Evolutionary conservation across 2,888 invertebrate genomes (phyloP).

Genomic region (Neuroscelio doddi): DNA sequence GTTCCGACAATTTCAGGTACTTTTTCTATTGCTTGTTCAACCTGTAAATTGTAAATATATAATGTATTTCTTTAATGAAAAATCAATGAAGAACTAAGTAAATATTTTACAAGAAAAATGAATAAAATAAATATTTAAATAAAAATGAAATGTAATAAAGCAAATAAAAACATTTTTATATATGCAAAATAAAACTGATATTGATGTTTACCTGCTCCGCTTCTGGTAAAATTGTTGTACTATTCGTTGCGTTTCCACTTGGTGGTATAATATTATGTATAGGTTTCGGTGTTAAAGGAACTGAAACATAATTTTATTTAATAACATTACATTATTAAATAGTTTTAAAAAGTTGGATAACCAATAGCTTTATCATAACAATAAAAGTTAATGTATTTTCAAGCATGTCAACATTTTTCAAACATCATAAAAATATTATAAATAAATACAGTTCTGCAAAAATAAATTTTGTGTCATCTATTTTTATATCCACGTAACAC

Average conservation of each 20-base stretch:
- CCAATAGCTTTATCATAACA: no score
- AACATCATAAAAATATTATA: slow-evolving; percentile 2
- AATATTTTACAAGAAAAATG: background rate
- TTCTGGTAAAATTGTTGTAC: slow-evolving; percentile 60
- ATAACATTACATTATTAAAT: slow-evolving; percentile 1
- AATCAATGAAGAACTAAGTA: no score
- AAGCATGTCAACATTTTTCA: background rate
- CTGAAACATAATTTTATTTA: slow-evolving; percentile 63
- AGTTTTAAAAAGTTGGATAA: background rate
- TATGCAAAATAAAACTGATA: no score
- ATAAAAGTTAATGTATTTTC: background rate
- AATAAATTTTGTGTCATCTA: slow-evolving; percentile 7
- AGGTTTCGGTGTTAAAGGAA: slow-evolving; percentile 74
- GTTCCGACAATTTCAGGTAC: slow-evolving; percentile 65
- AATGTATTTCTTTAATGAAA: no score
- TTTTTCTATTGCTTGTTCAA: slow-evolving; percentile 56
- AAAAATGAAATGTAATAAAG: slow-evolving; percentile 10
- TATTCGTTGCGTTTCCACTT: slow-evolving; percentile 65
- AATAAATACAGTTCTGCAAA: no score
- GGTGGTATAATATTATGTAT: slow-evolving; percentile 78
- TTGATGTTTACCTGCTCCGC: slow-evolving; percentile 59
- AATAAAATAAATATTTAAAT: slow-evolving; percentile 9
- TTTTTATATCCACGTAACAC: slow-evolving; percentile 24
- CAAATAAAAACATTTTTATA: no score
- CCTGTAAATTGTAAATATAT: no score